Percentiles rank a stretch among this genome's conserved stretches.
Evolutionary conservation across 2,888 invertebrate genomes (phyloP).

Genomic region (Lithophane semibrunnea): DNA sequence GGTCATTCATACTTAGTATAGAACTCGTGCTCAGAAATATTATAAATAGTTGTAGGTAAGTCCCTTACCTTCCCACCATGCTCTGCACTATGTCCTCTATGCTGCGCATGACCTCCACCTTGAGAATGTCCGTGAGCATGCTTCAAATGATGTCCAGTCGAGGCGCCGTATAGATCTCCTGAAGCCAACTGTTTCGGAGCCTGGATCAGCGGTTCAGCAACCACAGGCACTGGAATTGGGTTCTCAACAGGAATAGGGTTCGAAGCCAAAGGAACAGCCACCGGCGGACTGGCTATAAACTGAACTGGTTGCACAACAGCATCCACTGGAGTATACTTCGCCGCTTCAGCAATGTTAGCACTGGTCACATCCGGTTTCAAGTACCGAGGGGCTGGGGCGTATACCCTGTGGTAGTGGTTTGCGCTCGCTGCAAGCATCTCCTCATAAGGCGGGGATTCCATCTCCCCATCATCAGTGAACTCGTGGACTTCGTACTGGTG

Average conservation of each 20-base stretch:
- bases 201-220: constrained; percentile 67
- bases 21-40: background rate
- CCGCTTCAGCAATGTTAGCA: constrained; percentile 61
- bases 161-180: constrained; percentile 73
- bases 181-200: constrained; percentile 70
- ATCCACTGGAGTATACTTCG: constrained; percentile 44
- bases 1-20: background rate
- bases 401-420: constrained; percentile 84
- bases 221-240: constrained; percentile 64
- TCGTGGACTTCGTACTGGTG: constrained; percentile 88
- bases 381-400: constrained; percentile 76
- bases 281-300: constrained; percentile 64
- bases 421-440: constrained; percentile 87
- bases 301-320: constrained; percentile 65
- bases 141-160: constrained; percentile 77
- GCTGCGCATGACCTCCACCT: constrained; percentile 90
- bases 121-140: constrained; percentile 80
- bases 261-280: constrained; percentile 67
- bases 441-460: constrained; percentile 81
- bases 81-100: constrained; percentile 87
- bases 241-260: constrained; percentile 61
- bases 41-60: constrained; percentile 4
- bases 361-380: constrained; percentile 75
- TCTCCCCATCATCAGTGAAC: constrained; percentile 74
- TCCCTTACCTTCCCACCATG: constrained; percentile 89